Base-by-base conservation (phyloP, 2,113 vertebrate species). In the Nothobranchius kuhntae region DNA sequence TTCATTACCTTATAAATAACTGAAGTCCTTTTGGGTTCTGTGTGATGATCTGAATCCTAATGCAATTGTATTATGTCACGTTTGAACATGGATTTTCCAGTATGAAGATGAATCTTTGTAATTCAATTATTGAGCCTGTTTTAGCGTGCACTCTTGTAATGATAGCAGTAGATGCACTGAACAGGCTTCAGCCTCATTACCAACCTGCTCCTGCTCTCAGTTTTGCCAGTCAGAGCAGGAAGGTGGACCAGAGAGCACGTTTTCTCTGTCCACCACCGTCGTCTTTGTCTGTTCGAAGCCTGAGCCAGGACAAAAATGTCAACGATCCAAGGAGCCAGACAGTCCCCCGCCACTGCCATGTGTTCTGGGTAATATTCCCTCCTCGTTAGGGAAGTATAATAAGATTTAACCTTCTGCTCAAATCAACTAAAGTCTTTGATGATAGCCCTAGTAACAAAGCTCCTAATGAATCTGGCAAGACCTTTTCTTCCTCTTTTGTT, bases 381-480 rank as follows among this genome's bases (percentile, higher is more conserved):
- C 84, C 81, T 90, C 84, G 87, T 89, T 90, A 87, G 68, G 30
- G 54, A 48, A 73, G 63, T 38, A 77, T 71, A 86, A 86, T 65
- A 70, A 79, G 71, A 81, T 85, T 83, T 86, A 75, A 70, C 76
- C 84, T 76, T 81, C 82, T 73, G 47, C 73, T 73, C 60, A 81
- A 71, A 89, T 87, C 79, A 79, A 78, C 79, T 56, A 53, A 71
- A 68, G 57, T 7, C 69, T 59, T 57, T 51, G 80, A 71, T 66
- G 67, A 80, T 68, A 53, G 72, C 70, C 74, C 47, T 48, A 1
- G 40, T 82, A 66, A 87, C 85, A 44, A 72, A 75, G 58, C 66
- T 77, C 38, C 63, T 81, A 79, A 72, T 75, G 66, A 86, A 78
- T 75, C 17, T 58, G 75, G 67, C 54, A 65, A 38, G 61, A 42